A percentile compares a stretch with the other conserved stretches of the same genome.
Conservation (phyloP, 2,797 vertebrate genomes). For the Urocyon cinereoargenteus region DNA sequence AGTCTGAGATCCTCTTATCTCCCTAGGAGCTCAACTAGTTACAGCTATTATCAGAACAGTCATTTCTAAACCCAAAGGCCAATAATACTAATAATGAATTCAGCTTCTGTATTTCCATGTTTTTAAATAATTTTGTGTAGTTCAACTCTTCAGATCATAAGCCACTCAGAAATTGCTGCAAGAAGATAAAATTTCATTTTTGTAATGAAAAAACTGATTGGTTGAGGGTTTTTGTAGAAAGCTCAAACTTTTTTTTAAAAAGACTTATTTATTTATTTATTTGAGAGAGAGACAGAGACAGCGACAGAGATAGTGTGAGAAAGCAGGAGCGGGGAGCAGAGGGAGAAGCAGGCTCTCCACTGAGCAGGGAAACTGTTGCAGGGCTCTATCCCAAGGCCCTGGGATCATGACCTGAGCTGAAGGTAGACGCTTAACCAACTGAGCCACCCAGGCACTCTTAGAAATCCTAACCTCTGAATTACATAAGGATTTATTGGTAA, state of each 20-base stretch:
- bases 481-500: no score
- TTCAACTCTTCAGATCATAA: not conserved
- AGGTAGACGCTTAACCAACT: no score
- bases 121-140: not conserved
- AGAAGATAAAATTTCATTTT: conserved; percentile 21
- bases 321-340: no score
- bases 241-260: not conserved
- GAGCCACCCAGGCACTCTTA: no score
- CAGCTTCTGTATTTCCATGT: not conserved
- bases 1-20: not conserved
- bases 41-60: not conserved
- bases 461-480: no score
- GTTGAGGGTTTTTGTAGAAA: not conserved
- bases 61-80: not conserved
- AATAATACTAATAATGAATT: conserved; percentile 12
- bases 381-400: no score
- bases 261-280: no score
- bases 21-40: not conserved
- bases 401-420: no score
- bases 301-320: no score
- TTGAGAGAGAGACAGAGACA: no score
- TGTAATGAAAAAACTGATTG: not conserved
- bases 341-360: no score
- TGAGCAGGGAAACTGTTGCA: no score
- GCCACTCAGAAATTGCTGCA: not conserved